A percentile compares a stretch with the other conserved stretches of the same genome.
Evolutionary conservation across 1,140 invertebrate genomes (phyloP).

Genomic region (Diorhabda sublineata): DNA sequence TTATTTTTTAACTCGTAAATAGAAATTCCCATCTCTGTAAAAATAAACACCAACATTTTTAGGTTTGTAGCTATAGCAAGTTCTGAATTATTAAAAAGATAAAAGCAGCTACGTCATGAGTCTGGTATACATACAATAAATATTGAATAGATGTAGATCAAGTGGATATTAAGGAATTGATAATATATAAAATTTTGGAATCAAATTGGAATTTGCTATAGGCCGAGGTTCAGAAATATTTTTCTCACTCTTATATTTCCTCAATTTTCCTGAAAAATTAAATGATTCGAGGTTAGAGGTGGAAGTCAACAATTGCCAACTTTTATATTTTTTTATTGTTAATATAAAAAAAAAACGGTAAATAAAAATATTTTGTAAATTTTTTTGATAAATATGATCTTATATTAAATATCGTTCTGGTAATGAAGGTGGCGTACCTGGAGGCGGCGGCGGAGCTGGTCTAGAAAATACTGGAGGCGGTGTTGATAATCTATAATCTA

Average conservation of each 20-base stretch:
- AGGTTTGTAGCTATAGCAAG: too few relatives aligned
- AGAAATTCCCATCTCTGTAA: too few relatives aligned
- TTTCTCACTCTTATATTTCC: conserved; percentile 23
- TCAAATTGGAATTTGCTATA: conserved; percentile 11
- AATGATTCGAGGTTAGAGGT: neutral
- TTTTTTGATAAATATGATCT: conserved; percentile 12
- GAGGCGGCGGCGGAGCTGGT: conserved; percentile 31
- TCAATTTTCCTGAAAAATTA: conserved; percentile 12
- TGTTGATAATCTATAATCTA: conserved; percentile 28
- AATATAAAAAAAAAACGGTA: conserved; percentile 5
- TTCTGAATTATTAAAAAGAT: too few relatives aligned
- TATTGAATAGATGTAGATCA: neutral
- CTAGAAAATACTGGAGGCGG: conserved; percentile 21
- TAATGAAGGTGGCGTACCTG: conserved; percentile 24
- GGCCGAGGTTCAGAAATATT: conserved; percentile 14
- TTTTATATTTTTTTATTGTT: conserved; percentile 2
- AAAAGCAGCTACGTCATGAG: too few relatives aligned
- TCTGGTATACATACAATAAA: too few relatives aligned
- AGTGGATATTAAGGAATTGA: conserved; percentile 21
- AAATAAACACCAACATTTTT: too few relatives aligned
- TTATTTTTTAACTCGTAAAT: too few relatives aligned
- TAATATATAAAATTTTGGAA: conserved; percentile 26
- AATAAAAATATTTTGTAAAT: conserved; percentile 4
- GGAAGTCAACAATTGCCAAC: too few relatives aligned
- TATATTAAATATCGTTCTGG: conserved; percentile 5